These are phyloP conservation scores for Pogonomyrmex californicus DNA, from an alignment of 1,140 invertebrate genomes.

Conservation along the genomic window DNA sequence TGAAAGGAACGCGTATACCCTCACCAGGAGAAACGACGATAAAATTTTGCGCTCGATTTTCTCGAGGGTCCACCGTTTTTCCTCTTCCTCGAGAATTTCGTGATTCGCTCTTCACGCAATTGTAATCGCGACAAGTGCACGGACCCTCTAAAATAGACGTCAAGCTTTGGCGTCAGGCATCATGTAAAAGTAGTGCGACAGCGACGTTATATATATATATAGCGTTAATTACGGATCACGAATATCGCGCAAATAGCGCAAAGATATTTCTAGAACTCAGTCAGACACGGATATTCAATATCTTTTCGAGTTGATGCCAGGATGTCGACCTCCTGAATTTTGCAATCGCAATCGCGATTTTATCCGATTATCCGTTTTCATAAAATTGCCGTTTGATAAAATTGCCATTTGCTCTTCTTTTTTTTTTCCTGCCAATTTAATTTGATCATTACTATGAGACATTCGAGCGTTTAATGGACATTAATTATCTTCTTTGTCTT, in stretches of 20 bases:
- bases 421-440: not conserved
- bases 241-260: slow-evolving; percentile 52
- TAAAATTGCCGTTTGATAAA: not conserved
- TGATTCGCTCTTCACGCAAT: not conserved
- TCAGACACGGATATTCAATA: slow-evolving; percentile 30
- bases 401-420: not conserved
- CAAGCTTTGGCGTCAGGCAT: slow-evolving; percentile 20
- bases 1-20: slow-evolving; percentile 16
- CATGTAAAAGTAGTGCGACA: slow-evolving; percentile 21
- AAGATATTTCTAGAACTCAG: slow-evolving; percentile 34
- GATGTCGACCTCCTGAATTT: slow-evolving; percentile 41
- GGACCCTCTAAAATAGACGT: slow-evolving; percentile 46
- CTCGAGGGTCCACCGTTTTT: slow-evolving; percentile 17
- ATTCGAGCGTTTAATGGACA: not conserved
- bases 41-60: slow-evolving; percentile 21
- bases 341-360: not conserved
- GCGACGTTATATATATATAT: slow-evolving; percentile 28
- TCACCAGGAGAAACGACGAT: slow-evolving; percentile 25
- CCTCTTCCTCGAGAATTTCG: not conserved
- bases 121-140: slow-evolving; percentile 8
- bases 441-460: not conserved
- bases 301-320: slow-evolving; percentile 19
- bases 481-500: not conserved
- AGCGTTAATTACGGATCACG: slow-evolving; percentile 49
- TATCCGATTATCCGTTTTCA: not conserved